These are phyloP conservation scores for Crepidodera aurea DNA, from an alignment of 2,888 invertebrate genomes.

Conservation along the genomic window DNA sequence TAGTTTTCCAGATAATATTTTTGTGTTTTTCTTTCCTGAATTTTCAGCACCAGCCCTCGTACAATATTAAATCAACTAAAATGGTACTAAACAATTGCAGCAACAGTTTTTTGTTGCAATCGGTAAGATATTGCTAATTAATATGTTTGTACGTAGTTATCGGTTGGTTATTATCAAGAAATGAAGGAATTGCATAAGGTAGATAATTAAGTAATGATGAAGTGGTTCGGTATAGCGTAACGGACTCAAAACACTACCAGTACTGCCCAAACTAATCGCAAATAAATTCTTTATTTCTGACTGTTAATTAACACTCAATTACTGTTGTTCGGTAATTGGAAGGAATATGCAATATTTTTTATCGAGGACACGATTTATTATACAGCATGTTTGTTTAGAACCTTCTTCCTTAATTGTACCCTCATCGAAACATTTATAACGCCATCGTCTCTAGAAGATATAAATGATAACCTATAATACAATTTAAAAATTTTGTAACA, in stretches of 20 bases:
- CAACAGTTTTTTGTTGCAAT: constrained; percentile 7
- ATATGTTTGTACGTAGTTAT: constrained; percentile 16
- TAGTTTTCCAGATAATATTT: no score
- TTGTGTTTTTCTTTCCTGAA: no score
- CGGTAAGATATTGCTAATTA: constrained; percentile 9
- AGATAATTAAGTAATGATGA: constrained; percentile 8
- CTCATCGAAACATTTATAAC: no score
- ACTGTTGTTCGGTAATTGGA: constrained; percentile 1
- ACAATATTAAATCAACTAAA: neutral
- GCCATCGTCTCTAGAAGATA: no score
- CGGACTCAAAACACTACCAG: constrained; percentile 5
- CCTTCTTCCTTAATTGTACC: no score
- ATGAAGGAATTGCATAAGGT: constrained; percentile 9
- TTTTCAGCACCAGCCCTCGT: no score
- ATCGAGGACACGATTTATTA: neutral
- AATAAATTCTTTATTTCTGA: constrained; percentile 16
- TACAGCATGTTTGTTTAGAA: no score
- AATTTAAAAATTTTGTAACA: no score
- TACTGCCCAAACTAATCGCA: constrained; percentile 11
- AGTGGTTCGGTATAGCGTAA: constrained; percentile 11
- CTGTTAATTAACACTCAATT: constrained; percentile 11
- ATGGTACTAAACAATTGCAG: constrained; percentile 2
- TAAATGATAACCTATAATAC: no score
- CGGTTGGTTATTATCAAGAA: constrained; percentile 10
- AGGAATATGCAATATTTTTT: constrained; percentile 12